Conservation (phyloP, 37 sponge, comb jelly and placozoan species). For the Halichondria panicea region DNA sequence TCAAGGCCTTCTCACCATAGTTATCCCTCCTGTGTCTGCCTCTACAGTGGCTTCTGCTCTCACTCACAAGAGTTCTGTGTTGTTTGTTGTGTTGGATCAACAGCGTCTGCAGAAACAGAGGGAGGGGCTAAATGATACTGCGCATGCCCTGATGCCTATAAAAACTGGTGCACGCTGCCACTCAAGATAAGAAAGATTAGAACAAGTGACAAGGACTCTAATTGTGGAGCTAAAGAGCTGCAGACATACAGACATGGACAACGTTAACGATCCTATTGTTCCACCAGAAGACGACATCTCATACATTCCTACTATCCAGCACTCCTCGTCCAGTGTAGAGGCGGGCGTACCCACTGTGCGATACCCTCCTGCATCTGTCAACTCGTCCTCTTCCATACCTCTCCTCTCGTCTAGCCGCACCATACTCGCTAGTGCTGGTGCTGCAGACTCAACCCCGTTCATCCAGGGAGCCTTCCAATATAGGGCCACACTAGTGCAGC, state of each 20-base stretch:
- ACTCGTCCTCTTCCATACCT: slow-evolving; percentile 4
- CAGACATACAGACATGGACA: neutral
- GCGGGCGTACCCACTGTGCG: slow-evolving; percentile 18
- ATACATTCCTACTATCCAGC: slow-evolving; percentile 22
- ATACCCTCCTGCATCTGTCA: slow-evolving; percentile 26
- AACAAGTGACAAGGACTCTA: too few relatives aligned
- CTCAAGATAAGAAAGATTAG: too few relatives aligned
- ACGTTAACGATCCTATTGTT: slow-evolving; percentile 1
- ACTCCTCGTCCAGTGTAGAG: neutral
- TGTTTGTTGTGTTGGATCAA: too few relatives aligned
- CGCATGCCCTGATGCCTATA: too few relatives aligned
- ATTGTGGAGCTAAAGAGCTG: too few relatives aligned
- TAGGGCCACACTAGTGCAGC: slow-evolving; percentile 34
- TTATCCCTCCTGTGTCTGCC: too few relatives aligned
- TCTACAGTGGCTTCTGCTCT: too few relatives aligned
- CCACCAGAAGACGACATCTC: slow-evolving; percentile 22
- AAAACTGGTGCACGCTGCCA: too few relatives aligned
- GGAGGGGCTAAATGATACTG: too few relatives aligned
- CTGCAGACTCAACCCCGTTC: neutral
- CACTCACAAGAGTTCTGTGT: too few relatives aligned
- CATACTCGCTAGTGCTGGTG: neutral
- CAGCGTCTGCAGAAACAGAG: too few relatives aligned
- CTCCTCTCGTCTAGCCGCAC: neutral
- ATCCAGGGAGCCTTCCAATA: slow-evolving; percentile 25
- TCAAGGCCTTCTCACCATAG: too few relatives aligned